Conservation (phyloP, 2,797 vertebrate genomes). For the Cheirogaleus major region DNA sequence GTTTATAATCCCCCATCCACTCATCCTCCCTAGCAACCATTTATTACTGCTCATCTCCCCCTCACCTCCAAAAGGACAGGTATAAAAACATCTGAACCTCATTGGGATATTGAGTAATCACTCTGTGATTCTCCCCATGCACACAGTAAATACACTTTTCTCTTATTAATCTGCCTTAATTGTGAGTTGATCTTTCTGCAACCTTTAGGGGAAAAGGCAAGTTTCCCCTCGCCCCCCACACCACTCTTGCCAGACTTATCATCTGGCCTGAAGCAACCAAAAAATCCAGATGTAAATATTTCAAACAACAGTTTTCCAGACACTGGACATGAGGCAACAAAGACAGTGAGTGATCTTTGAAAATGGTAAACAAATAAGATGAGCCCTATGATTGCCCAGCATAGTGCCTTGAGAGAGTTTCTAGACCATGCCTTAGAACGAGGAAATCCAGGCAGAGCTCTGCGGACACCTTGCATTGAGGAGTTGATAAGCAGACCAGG, state of each 20-base stretch:
- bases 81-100: not conserved
- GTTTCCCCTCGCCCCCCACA: not conserved
- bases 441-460: not conserved
- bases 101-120: not conserved
- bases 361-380: not conserved
- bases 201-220: not conserved
- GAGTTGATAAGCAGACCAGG: not conserved
- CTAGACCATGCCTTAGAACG: not conserved
- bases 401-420: not conserved
- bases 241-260: not conserved
- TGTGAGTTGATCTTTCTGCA: not conserved
- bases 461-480: not conserved
- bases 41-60: not conserved
- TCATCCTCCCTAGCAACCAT: not conserved
- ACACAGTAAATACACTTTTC: not conserved
- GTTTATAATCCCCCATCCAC: not conserved
- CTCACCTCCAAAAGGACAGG: not conserved
- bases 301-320: not conserved
- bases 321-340: not conserved
- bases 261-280: not conserved
- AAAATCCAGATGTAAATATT: not conserved
- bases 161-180: not conserved
- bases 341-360: not conserved
- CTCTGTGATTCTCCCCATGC: not conserved
- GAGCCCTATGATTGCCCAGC: not conserved